A percentile compares a stretch with the other conserved stretches of the same genome.
Conservation (phyloP, 2,888 invertebrate genomes). For the Drosophila limbata region DNA sequence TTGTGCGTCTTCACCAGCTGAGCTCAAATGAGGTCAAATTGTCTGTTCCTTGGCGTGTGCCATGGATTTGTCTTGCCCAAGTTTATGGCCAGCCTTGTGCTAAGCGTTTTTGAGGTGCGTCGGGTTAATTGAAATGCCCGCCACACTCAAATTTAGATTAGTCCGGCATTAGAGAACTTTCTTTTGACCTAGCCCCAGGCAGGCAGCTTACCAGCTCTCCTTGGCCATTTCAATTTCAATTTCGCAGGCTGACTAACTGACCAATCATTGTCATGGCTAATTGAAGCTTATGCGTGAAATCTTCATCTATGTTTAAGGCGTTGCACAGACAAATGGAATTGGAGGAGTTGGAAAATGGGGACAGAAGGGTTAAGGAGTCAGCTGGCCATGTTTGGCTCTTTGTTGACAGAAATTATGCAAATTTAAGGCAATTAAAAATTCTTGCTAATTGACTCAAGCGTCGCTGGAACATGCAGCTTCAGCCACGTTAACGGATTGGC, state of each 20-base stretch:
- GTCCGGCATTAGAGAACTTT: constrained; percentile 56
- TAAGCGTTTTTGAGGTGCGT: constrained; percentile 64
- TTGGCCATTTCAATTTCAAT: not conserved
- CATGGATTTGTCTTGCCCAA: constrained; percentile 69
- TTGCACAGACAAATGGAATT: constrained; percentile 12
- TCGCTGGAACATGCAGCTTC: constrained; percentile 46
- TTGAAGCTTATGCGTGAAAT: constrained; percentile 70
- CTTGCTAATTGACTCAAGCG: constrained; percentile 78
- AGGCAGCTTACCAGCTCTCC: not conserved
- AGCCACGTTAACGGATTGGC: constrained; percentile 49
- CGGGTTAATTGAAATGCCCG: constrained; percentile 76
- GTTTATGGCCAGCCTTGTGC: constrained; percentile 45
- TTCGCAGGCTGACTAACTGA: constrained; percentile 20
- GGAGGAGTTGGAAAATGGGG: not conserved
- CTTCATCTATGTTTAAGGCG: constrained; percentile 34
- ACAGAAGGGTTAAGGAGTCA: constrained; percentile 2
- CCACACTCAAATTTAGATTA: constrained; percentile 65
- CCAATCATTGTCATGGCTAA: constrained; percentile 61
- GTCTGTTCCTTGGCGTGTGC: constrained; percentile 60
- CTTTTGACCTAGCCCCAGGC: constrained; percentile 27
- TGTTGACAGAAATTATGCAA: constrained; percentile 80
- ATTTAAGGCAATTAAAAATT: constrained; percentile 79
- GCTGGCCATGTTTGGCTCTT: constrained; percentile 24
- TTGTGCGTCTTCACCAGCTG: constrained; percentile 73
- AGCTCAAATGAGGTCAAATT: constrained; percentile 70